Evolutionary conservation across 2,797 vertebrate genomes (phyloP).

Genomic region (Ceyx erithaca): DNA sequence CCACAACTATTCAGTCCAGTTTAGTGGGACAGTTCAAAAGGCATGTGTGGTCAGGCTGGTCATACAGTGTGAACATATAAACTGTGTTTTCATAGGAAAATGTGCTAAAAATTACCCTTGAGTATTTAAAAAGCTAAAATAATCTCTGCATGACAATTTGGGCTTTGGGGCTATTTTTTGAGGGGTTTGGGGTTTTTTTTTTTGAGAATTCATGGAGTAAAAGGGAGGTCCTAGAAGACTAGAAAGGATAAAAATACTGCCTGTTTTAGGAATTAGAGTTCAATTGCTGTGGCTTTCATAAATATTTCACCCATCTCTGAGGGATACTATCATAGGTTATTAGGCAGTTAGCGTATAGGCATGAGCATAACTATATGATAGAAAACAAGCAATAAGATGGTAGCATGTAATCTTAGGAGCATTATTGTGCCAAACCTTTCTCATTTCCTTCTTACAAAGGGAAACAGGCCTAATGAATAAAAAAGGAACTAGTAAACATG

Average conservation of each 20-base stretch:
- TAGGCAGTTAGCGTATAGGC: not conserved
- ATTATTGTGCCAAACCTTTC: not conserved
- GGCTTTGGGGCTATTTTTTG: too few relatives aligned
- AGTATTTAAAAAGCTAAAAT: not conserved
- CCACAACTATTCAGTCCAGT: not conserved
- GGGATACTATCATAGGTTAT: not conserved
- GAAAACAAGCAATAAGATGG: not conserved
- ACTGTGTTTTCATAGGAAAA: not conserved
- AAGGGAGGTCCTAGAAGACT: not conserved
- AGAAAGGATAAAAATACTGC: not conserved
- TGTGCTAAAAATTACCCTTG: not conserved
- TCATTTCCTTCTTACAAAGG: not conserved
- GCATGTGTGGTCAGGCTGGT: not conserved
- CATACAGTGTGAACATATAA: not conserved
- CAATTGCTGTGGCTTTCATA: not conserved
- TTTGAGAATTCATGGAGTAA: not conserved
- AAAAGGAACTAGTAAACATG: not conserved
- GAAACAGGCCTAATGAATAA: not conserved
- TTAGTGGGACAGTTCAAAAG: not conserved
- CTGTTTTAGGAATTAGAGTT: not conserved
- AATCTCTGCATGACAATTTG: not conserved
- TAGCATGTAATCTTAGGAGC: slow-evolving; percentile 6
- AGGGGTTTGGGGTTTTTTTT: not conserved
- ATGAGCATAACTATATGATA: not conserved
- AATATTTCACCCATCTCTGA: not conserved